Base-by-base conservation (phyloP, 1,140 invertebrate species). In the Grapholita molesta region DNA sequence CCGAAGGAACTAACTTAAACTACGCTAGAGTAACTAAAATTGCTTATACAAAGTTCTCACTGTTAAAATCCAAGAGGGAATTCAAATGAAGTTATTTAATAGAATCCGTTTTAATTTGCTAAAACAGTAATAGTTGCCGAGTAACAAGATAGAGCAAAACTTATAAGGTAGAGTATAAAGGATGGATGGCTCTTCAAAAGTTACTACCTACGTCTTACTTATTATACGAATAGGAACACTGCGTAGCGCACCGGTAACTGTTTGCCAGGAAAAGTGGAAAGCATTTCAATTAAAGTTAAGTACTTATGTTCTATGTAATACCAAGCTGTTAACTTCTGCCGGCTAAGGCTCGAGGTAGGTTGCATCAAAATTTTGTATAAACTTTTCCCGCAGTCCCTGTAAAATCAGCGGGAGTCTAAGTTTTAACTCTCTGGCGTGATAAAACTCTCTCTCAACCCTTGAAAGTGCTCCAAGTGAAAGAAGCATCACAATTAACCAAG, bases 401-500 rank as follows among this genome's bases (percentile, higher is more conserved):
- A 61, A 61, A 61, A 61, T 25, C 18, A 48, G 42, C 55, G 55
- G n/a, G 53, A 25, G 15, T 61, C 55, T 61, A 30, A 28, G 25
- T 25, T 30, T 30, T 25, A 15, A 61, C 32, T 61, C 25, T 30
- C 55, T 1, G 25, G 55, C 28, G 55, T 32, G 55, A 32, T 61
- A 30, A 61, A 61, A 61, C 55, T 28, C 23, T 28, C 23, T 6
- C 12, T 25, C 55, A 61, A 61, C 55, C 55, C 55, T 61, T 61
- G 24, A 28, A 61, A 57, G 23, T 57, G 55, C 55, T 61, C 25
- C n/a, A 61, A 61, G 55, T 61, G 28, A 28, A 61, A 61, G 55
- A 61, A 61, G 30, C 55, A 61, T 25, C 15, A 15, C 55, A 61
- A 61, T 61, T 61, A 61, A 61, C 55, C 55, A 61, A 61, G 12